phyloP scores from a whole-genome alignment of 2,113 vertebrate genomes.

The Perca flavescens region DNA sequence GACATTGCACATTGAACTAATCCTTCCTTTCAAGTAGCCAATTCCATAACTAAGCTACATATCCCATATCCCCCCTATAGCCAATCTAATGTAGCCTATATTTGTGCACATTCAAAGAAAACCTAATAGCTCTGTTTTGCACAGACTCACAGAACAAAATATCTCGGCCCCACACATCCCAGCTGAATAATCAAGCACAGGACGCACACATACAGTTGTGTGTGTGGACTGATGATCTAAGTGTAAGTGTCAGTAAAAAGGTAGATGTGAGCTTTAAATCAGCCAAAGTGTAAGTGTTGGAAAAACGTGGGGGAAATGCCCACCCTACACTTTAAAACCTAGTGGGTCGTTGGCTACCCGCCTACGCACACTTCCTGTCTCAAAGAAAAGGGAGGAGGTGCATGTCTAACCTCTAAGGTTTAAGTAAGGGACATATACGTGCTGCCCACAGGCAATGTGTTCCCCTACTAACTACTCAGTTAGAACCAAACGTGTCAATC shows the following conservation, averaged over 20 bases:
- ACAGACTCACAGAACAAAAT: background rate
- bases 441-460: slow-evolving; percentile 16
- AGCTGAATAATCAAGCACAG: background rate
- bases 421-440: slow-evolving; percentile 5
- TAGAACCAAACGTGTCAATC: background rate
- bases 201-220: background rate
- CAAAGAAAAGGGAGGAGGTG: slow-evolving; percentile 15
- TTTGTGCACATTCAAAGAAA: background rate
- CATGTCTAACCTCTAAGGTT: background rate
- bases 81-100: background rate
- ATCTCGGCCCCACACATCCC: background rate
- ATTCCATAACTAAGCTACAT: background rate
- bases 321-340: background rate
- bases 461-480: background rate
- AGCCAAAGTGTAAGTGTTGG: background rate
- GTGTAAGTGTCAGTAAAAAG: background rate
- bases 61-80: background rate
- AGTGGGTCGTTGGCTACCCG: slow-evolving; percentile 37
- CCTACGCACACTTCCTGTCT: slow-evolving; percentile 72
- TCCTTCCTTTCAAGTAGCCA: background rate
- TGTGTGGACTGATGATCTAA: background rate
- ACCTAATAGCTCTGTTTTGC: background rate
- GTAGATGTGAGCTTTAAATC: background rate
- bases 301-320: slow-evolving; percentile 30
- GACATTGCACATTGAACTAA: background rate